Percentiles rank a stretch among this genome's conserved stretches.
Evolutionary conservation across 2,113 vertebrate genomes (phyloP).

Genomic region (Gopherus flavomarginatus): DNA sequence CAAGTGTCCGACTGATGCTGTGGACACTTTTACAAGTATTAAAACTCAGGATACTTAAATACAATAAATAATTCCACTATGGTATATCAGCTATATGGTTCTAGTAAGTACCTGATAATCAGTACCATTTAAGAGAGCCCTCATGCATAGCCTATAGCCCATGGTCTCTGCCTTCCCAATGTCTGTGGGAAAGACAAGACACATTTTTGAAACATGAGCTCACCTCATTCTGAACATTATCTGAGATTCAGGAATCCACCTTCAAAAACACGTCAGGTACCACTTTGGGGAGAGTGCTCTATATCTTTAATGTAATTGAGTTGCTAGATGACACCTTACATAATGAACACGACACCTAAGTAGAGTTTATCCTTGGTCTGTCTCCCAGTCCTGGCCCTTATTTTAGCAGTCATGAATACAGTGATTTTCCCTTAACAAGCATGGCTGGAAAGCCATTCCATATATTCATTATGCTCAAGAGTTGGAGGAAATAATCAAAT

Average conservation of each 20-base stretch:
- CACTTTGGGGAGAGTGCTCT: neutral
- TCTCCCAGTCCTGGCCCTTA: neutral
- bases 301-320: neutral
- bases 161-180: neutral
- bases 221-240: constrained; percentile 1
- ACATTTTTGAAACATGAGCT: neutral
- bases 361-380: neutral
- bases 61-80: neutral
- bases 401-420: constrained; percentile 13
- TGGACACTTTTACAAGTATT: neutral
- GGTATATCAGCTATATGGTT: neutral
- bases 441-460: constrained; percentile 5
- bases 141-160: neutral
- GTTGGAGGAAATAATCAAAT: neutral
- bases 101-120: neutral
- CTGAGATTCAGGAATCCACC: neutral
- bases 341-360: neutral
- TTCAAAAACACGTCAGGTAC: neutral
- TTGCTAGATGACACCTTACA: neutral
- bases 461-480: neutral
- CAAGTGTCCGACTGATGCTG: neutral
- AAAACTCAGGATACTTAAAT: neutral
- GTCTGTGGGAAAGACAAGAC: neutral
- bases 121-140: rapidly evolving
- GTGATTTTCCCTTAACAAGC: constrained; percentile 1